Conservation (phyloP, 2,888 invertebrate genomes). For the Heliconius erato region DNA sequence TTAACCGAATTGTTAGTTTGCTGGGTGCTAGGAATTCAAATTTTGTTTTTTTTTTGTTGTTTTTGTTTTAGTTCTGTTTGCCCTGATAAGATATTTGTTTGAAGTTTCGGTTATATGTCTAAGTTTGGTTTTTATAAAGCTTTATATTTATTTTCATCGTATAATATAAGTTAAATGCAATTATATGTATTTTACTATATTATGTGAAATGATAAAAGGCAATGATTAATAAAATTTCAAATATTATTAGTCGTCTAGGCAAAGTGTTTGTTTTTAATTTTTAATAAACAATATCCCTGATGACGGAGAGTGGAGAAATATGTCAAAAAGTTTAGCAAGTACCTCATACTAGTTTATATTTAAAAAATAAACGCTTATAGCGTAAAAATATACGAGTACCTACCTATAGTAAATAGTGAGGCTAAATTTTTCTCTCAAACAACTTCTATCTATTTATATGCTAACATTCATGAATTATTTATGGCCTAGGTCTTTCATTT, state of each 20-base stretch:
- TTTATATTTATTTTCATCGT: background rate
- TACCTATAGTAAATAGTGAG: background rate
- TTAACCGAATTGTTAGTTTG: constrained; percentile 59
- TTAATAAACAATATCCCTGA: no score
- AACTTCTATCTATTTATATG: constrained; percentile 56
- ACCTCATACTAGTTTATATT: no score
- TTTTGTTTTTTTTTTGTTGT: constrained; percentile 22
- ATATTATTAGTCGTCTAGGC: no score
- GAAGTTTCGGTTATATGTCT: background rate
- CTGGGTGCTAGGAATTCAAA: constrained; percentile 44
- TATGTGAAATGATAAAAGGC: no score
- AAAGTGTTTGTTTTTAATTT: no score
- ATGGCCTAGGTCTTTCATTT: constrained; percentile 60
- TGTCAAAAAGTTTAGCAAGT: no score
- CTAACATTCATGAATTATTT: constrained; percentile 62
- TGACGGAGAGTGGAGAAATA: no score
- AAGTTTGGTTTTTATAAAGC: background rate
- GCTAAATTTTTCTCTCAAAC: constrained; percentile 60
- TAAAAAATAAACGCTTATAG: background rate
- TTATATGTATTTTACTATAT: no score
- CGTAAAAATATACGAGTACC: background rate
- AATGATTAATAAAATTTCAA: no score
- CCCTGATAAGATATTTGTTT: background rate
- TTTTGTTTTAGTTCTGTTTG: background rate
- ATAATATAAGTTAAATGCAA: no score